A percentile compares a stretch with the other conserved stretches of the same genome.
Conservation (phyloP, 2,888 invertebrate species). For the Salticus scenicus region DNA sequence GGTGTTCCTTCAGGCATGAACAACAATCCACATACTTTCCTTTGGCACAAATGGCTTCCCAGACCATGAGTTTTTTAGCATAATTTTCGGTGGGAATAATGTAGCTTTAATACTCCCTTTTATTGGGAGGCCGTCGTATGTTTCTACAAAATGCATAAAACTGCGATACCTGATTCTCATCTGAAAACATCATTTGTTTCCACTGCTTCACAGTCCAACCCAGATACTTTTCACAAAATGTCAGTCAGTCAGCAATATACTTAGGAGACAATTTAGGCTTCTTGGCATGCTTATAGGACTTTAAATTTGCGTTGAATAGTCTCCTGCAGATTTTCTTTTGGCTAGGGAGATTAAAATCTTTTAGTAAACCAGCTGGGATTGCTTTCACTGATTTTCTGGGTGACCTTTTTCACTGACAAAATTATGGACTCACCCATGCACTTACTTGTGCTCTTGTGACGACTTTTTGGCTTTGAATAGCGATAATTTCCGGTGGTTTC, state of each 20-base stretch:
- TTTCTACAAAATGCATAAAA: too few species aligned
- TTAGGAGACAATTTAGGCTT: too few species aligned
- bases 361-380: too few species aligned
- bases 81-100: not conserved
- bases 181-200: not conserved
- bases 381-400: not conserved
- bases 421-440: too few species aligned
- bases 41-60: too few species aligned
- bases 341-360: not conserved
- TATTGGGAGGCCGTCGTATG: too few species aligned
- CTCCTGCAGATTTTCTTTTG: not conserved
- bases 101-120: not conserved
- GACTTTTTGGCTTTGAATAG: too few species aligned
- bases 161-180: not conserved
- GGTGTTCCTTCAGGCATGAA: not conserved
- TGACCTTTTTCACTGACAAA: too few species aligned
- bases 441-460: too few species aligned
- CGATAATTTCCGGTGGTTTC: too few species aligned
- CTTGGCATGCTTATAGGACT: not conserved
- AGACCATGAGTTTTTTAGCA: not conserved
- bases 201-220: not conserved
- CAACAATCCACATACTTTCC: not conserved
- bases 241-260: not conserved
- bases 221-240: not conserved
- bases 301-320: not conserved